Evolutionary conservation across 1,140 invertebrate genomes (phyloP).

Genomic region (Stenopsyche tienmushanensis): DNA sequence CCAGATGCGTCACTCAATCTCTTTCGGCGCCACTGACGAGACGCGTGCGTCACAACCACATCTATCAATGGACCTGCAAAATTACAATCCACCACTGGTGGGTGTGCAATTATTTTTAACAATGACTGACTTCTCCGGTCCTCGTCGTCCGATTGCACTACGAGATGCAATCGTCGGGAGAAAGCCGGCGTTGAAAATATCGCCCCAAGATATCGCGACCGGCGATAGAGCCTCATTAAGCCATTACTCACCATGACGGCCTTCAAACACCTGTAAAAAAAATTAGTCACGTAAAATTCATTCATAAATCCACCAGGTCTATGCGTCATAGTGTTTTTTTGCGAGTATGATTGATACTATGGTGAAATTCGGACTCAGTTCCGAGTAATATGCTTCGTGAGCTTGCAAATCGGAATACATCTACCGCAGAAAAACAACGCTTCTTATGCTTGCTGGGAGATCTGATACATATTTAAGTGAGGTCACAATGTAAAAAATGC

Average conservation of each 20-base stretch:
- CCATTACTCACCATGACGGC: too few species aligned
- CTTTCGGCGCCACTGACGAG: constrained; percentile 3
- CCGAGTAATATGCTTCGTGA: too few species aligned
- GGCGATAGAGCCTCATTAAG: too few species aligned
- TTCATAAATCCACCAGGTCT: not conserved
- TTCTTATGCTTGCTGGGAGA: too few species aligned
- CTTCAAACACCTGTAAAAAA: not conserved
- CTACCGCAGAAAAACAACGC: too few species aligned
- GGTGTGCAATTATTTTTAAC: not conserved
- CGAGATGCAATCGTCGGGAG: not conserved
- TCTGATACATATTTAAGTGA: too few species aligned
- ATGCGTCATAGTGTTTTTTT: not conserved
- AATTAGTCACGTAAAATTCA: constrained; percentile 6
- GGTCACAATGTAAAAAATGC: too few species aligned
- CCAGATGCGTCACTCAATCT: constrained; percentile 23
- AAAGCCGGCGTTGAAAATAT: too few species aligned
- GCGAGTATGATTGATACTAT: not conserved
- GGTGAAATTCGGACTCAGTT: too few species aligned
- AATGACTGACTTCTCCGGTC: not conserved
- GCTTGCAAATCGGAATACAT: too few species aligned
- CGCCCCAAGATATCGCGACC: too few species aligned
- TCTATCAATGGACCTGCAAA: not conserved
- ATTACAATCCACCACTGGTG: not conserved
- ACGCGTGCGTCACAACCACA: constrained; percentile 1
- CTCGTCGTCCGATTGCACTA: too few species aligned